phyloP scores from a whole-genome alignment of 2,113 vertebrate species.

The Rostratula benghalensis region DNA sequence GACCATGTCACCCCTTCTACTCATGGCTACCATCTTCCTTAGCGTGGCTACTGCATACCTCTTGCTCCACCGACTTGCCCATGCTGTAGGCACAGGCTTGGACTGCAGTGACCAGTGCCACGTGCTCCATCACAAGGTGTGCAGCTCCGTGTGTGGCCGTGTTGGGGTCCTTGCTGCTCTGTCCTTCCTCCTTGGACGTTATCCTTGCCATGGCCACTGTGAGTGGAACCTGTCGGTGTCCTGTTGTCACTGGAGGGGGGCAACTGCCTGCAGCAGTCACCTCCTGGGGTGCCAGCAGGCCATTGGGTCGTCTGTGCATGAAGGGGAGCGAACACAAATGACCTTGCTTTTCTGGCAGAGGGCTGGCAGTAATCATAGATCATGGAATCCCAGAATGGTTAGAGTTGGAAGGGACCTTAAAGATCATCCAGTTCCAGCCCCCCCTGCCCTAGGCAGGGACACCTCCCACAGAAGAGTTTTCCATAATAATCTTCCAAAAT shows the following conservation, averaged over 20 bases:
- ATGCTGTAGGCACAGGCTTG: fast-evolving
- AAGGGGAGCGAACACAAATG: no score
- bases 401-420: no score
- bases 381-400: no score
- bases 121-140: fast-evolving
- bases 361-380: background rate
- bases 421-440: no score
- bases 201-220: fast-evolving
- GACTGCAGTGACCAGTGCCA: background rate
- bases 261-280: no score
- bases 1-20: background rate
- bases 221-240: fast-evolving
- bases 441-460: no score
- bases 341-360: background rate
- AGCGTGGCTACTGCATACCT: background rate
- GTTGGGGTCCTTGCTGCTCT: background rate
- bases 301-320: background rate
- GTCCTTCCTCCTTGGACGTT: background rate
- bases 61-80: no score
- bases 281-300: background rate
- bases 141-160: no score
- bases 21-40: background rate
- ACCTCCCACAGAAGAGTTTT: no score
- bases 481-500: background rate
- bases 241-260: background rate